Evolutionary conservation across 2,888 invertebrate species (phyloP), one percentile per base, ranked within the genome.

Genomic region (Cinara cedri): DNA sequence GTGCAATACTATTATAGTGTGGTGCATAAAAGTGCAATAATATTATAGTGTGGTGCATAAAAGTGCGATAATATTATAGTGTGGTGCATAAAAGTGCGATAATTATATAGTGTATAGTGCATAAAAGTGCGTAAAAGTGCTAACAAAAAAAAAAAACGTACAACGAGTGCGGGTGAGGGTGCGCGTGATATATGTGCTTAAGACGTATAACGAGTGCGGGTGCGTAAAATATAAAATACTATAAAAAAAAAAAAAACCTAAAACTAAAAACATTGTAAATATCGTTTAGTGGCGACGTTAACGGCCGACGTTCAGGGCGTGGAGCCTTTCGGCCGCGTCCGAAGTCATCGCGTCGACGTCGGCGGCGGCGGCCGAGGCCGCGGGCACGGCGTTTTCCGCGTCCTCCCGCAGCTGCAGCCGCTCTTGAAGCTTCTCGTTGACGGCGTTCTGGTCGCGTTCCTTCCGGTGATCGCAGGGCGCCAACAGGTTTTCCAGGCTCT

Each of bases 401-500:
- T 87, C 87, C 83, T 87, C 87, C 21, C 46, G 46, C 11, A 10
- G 46, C 46, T 55, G 19, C 84, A 88, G 34, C 3, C 34, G 34
- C 6, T 34, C 11, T 10, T 55, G 19, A 83, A 88, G 87, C 84
- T 87, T 88, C 83, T 87, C 87, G 83, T 87, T 86, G 84, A 75
- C 81, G 72, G 63, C 85, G 84, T 74, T 86, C 85, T 82, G 85
- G 84, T 84, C 87, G 86, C 86, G 87, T 87, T 72, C 87, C 24
- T 51, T 51, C 60, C 86, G 85, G 51, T 86, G 85, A 87, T 86
- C 82, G 86, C 86, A 81, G 83, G 88, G 87, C 83, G 88, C 87
- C 84, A 89, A 87, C 82, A 89, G 85, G 82, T 88, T 88, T 83
- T 90, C 90, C 82, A 91, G 88, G 85, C 88, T 88, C 82, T 88